These are phyloP conservation scores for Calephelis virginiensis DNA, from an alignment of 1,140 invertebrate genomes.

Conservation along the genomic window DNA sequence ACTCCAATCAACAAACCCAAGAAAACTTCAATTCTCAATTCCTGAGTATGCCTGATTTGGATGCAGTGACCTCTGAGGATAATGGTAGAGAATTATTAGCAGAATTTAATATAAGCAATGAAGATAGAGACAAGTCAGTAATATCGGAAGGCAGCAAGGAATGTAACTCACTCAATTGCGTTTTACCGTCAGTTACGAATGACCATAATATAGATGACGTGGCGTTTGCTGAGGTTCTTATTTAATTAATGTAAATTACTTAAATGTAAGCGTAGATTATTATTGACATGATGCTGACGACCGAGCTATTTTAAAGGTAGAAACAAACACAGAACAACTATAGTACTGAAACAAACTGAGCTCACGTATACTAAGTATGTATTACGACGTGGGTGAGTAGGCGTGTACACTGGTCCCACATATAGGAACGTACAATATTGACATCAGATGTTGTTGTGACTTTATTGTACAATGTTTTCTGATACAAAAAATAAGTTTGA, in stretches of 20 bases:
- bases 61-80: conserved; percentile 41
- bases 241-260: background rate
- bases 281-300: background rate
- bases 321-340: too few relatives aligned
- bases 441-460: too few relatives aligned
- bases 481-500: too few relatives aligned
- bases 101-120: conserved; percentile 61
- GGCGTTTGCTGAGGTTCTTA: conserved; percentile 49
- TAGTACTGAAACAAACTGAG: too few relatives aligned
- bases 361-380: too few relatives aligned
- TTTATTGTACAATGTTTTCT: too few relatives aligned
- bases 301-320: too few relatives aligned
- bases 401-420: too few relatives aligned
- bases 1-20: conserved; percentile 44
- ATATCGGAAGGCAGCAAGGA: conserved; percentile 41
- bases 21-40: conserved; percentile 54
- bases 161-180: conserved; percentile 62
- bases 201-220: conserved; percentile 61
- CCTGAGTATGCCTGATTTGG: conserved; percentile 63
- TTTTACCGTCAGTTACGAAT: conserved; percentile 62
- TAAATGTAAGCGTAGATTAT: background rate
- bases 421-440: too few relatives aligned
- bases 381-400: too few relatives aligned
- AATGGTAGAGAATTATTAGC: conserved; percentile 51
- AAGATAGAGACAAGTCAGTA: conserved; percentile 39